A percentile compares a stretch with the other conserved stretches of the same genome.
Conservation (phyloP, 1,140 invertebrate genomes). For the Drosophila watanabei region DNA sequence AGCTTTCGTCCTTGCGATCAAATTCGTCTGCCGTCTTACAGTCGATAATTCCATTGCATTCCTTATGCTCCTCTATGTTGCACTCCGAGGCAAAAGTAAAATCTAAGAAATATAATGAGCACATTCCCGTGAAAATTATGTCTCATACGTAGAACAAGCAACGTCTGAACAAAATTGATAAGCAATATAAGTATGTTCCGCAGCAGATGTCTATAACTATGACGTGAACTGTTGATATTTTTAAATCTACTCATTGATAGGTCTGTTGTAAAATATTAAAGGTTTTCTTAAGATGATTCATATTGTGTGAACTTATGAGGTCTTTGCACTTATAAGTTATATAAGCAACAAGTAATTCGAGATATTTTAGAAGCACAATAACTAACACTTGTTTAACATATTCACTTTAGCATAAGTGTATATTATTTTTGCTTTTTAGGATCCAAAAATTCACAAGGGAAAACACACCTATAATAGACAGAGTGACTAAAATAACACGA, state of each 20-base stretch:
- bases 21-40: conserved; percentile 80
- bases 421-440: too few species aligned
- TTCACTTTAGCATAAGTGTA: background rate
- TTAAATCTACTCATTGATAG: background rate
- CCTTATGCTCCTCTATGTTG: background rate
- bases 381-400: background rate
- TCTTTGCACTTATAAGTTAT: background rate
- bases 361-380: background rate
- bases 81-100: background rate
- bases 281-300: background rate
- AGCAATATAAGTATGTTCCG: background rate
- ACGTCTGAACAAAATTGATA: background rate
- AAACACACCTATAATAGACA: background rate
- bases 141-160: background rate
- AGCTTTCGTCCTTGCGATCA: conserved; percentile 86
- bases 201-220: background rate
- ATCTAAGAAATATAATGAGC: background rate
- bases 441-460: background rate
- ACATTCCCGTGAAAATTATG: background rate
- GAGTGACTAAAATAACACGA: background rate
- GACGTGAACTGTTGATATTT: background rate
- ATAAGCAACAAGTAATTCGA: background rate
- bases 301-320: background rate
- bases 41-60: conserved; percentile 84
- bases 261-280: background rate